A percentile compares a stretch with the other conserved stretches of the same genome.
phyloP scores from a whole-genome alignment of 2,113 vertebrate genomes.

The crab-eating macaque (Macaca fascicularis) region DNA sequence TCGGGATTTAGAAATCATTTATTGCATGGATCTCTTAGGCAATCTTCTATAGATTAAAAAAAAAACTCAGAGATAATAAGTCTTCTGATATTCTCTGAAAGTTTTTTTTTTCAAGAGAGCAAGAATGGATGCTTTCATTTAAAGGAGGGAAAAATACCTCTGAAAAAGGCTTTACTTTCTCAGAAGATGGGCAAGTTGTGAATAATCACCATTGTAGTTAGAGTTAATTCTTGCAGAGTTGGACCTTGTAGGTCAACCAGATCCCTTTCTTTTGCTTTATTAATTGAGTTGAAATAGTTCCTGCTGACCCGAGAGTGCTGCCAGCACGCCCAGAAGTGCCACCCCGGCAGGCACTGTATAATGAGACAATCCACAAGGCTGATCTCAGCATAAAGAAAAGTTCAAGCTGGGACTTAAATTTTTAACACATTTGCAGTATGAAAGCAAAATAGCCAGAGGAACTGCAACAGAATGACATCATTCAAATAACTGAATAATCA shows the following conservation, averaged over 20 bases:
- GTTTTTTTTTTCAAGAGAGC: background rate
- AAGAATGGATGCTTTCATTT: background rate
- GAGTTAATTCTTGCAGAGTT: constrained; percentile 49
- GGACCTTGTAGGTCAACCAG: constrained; percentile 47
- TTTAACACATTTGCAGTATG: constrained; percentile 62
- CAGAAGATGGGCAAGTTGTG: constrained; percentile 41
- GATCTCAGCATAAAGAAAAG: constrained; percentile 72
- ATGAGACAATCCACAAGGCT: constrained; percentile 57
- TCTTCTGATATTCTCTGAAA: constrained; percentile 4
- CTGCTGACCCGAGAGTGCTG: constrained; percentile 43
- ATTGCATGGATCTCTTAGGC: background rate
- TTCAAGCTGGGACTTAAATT: constrained; percentile 62
- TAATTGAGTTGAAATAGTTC: constrained; percentile 56
- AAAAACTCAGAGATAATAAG: background rate
- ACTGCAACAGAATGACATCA: constrained; percentile 41
- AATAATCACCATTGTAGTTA: constrained; percentile 36
- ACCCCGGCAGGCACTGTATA: constrained; percentile 42
- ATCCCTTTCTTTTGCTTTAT: constrained; percentile 58
- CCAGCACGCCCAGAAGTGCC: constrained; percentile 54
- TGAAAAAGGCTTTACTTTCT: constrained; percentile 37
- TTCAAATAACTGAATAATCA: background rate
- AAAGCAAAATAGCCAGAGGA: constrained; percentile 57
- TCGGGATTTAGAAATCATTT: background rate
- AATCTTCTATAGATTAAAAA: background rate
- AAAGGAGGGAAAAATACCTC: background rate